These are phyloP conservation scores for Calephelis virginiensis DNA, from an alignment of 1,140 invertebrate species.

Conservation along the genomic window DNA sequence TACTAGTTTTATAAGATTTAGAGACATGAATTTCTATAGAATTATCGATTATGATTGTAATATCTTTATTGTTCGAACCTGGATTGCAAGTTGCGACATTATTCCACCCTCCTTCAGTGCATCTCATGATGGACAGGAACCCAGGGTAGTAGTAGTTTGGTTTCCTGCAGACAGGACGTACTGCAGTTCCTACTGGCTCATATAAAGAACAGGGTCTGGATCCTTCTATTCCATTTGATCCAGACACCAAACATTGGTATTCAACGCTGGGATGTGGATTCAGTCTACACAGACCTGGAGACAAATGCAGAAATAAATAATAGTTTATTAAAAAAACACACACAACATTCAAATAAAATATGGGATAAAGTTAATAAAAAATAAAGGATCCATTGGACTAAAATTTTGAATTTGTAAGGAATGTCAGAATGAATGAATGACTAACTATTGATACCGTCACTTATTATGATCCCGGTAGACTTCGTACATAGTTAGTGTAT, in stretches of 20 bases:
- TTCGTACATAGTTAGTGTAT: no score
- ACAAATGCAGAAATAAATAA: not conserved
- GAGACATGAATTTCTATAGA: not conserved
- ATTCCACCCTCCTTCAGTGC: constrained; percentile 54
- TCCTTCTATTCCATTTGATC: constrained; percentile 17
- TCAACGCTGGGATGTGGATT: constrained; percentile 31
- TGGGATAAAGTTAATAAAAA: no score
- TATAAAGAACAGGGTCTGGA: constrained; percentile 32
- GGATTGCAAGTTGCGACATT: constrained; percentile 39
- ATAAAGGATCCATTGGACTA: no score
- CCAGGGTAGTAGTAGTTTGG: constrained; percentile 40
- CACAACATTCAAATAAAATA: no score
- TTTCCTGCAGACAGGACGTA: constrained; percentile 32
- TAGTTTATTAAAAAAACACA: no score
- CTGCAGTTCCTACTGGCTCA: constrained; percentile 36
- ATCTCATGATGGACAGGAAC: constrained; percentile 39
- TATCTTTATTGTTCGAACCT: constrained; percentile 27
- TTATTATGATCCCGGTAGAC: no score
- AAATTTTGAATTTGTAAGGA: no score
- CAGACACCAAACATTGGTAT: constrained; percentile 35
- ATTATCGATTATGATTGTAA: not conserved
- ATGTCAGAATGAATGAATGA: no score
- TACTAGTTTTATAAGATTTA: not conserved
- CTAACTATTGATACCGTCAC: no score
- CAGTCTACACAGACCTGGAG: constrained; percentile 37